These are phyloP conservation scores for Lucifuga dentata DNA, from an alignment of 2,113 vertebrate species.

Conservation along the genomic window DNA sequence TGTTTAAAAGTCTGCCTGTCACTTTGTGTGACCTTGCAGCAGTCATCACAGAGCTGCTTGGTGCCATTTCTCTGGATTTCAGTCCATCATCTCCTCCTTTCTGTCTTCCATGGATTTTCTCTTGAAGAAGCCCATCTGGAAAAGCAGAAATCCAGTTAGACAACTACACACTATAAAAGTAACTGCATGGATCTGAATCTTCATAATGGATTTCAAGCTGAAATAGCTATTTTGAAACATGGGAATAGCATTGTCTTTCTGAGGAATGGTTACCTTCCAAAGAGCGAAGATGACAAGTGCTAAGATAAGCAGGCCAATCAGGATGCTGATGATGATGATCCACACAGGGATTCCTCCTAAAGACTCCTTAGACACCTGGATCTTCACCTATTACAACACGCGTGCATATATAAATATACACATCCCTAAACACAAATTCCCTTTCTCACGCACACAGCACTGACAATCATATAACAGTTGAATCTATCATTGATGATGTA, in stretches of 20 bases:
- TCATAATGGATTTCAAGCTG: no score
- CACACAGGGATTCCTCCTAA: conserved; percentile 89
- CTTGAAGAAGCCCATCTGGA: conserved; percentile 85
- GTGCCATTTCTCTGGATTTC: conserved; percentile 23
- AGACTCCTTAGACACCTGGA: conserved; percentile 91
- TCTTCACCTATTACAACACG: conserved; percentile 81
- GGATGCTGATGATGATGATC: conserved; percentile 94
- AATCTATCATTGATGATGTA: neutral
- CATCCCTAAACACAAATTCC: neutral
- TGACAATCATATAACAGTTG: neutral
- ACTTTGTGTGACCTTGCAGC: conserved; percentile 14
- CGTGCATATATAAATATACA: neutral
- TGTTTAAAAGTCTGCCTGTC: conserved; percentile 16
- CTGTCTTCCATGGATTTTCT: conserved; percentile 81
- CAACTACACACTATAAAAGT: neutral
- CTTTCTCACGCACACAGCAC: no score
- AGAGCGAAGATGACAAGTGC: conserved; percentile 92
- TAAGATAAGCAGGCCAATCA: conserved; percentile 92
- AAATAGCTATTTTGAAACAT: neutral
- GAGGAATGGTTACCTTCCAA: conserved; percentile 90
- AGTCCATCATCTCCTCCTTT: conserved; percentile 80
- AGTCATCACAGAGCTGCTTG: conserved; percentile 29
- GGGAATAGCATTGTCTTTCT: neutral
- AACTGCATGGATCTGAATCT: no score
- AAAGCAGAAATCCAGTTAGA: conserved; percentile 31